These are phyloP conservation scores for Pungitius pungitius DNA, from an alignment of 2,113 vertebrate species.

Conservation along the genomic window DNA sequence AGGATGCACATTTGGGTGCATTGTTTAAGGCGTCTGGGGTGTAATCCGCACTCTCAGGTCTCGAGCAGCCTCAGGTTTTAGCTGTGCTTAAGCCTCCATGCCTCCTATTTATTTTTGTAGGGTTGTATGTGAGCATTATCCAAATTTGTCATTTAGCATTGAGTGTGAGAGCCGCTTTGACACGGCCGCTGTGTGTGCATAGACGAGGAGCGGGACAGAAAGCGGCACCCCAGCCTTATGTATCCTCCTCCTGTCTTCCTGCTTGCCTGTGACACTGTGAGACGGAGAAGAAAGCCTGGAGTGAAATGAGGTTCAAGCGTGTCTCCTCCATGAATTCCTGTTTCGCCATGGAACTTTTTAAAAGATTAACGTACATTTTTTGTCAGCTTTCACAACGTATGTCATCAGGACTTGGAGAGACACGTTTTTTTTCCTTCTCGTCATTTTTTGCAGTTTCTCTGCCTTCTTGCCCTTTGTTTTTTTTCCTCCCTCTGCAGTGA, in stretches of 20 bases:
- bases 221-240: conserved; percentile 62
- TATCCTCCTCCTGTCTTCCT: conserved; percentile 64
- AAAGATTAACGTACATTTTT: conserved; percentile 74
- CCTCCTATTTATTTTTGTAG: conserved; percentile 76
- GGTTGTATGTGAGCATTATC: conserved; percentile 77
- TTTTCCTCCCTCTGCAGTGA: conserved; percentile 68
- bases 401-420: conserved; percentile 66
- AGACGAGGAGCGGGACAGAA: conserved; percentile 71
- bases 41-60: conserved; percentile 79
- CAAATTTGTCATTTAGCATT: conserved; percentile 79
- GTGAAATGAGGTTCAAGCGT: conserved; percentile 75
- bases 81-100: conserved; percentile 77
- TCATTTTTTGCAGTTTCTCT: conserved; percentile 28
- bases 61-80: conserved; percentile 78
- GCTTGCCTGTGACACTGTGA: conserved; percentile 67
- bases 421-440: neutral
- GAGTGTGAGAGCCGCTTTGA: conserved; percentile 79
- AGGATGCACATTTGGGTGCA: conserved; percentile 81
- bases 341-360: conserved; percentile 74
- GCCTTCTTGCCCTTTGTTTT: neutral
- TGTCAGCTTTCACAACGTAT: conserved; percentile 81
- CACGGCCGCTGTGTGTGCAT: conserved; percentile 62
- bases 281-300: conserved; percentile 72
- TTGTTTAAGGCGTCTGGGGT: conserved; percentile 80
- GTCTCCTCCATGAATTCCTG: conserved; percentile 70